Conservation (phyloP, 1,140 invertebrate genomes). For the Elysia chlorotica region DNA sequence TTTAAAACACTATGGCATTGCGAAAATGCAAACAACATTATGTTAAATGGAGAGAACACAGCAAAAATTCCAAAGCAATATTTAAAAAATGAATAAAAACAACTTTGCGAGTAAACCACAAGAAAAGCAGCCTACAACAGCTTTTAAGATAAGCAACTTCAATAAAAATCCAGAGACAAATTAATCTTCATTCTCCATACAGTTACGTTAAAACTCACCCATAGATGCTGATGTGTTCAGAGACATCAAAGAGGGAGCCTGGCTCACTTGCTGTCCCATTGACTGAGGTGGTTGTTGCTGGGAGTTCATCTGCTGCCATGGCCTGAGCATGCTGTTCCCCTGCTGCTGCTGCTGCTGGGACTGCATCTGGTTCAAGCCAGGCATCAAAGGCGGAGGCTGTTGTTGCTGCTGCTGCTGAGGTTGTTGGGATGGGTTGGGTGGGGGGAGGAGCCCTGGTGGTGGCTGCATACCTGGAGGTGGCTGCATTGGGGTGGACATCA, state of each 20-base stretch:
- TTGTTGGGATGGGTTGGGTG: neutral
- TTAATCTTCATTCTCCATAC: neutral
- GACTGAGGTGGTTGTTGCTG: slow-evolving; percentile 20
- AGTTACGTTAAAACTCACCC: neutral
- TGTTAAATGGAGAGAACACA: too few species aligned
- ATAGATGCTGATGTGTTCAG: neutral
- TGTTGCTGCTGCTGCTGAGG: neutral
- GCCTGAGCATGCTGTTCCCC: slow-evolving; percentile 16
- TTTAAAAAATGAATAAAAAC: neutral
- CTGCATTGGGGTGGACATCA: slow-evolving; percentile 18
- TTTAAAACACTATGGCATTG: neutral
- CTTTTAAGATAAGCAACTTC: neutral
- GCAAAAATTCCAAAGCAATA: neutral
- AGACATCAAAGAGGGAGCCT: slow-evolving; percentile 15
- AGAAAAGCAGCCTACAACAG: neutral
- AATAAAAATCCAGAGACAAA: neutral
- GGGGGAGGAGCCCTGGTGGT: slow-evolving; percentile 11
- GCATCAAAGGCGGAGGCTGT: slow-evolving; percentile 24
- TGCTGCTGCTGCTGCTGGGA: slow-evolving; percentile 18
- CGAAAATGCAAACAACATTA: too few species aligned
- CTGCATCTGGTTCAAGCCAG: slow-evolving; percentile 21
- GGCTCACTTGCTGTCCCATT: slow-evolving; percentile 13
- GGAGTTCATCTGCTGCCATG: slow-evolving; percentile 25
- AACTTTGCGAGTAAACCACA: neutral
- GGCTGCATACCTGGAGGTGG: slow-evolving; percentile 14